Percentiles rank a stretch among this genome's conserved stretches.
Evolutionary conservation across 53 echinoderm and acorn worm species (phyloP).

Genomic region (Holothuria leucospilota): DNA sequence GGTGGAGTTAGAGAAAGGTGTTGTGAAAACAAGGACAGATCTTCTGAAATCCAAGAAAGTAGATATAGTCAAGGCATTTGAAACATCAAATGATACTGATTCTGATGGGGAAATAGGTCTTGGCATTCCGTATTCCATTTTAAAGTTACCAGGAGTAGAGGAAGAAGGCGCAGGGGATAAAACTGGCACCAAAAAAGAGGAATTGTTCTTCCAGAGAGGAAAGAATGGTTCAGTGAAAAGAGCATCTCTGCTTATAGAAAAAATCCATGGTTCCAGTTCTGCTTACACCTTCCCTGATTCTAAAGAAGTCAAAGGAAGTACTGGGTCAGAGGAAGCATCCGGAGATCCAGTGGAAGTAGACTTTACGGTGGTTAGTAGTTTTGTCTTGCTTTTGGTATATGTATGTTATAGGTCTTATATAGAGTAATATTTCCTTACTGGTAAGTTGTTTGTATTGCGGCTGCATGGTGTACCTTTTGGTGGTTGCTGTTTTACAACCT

Average conservation of each 20-base stretch:
- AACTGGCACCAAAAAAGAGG: constrained; percentile 7
- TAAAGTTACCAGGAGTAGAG: constrained; percentile 25
- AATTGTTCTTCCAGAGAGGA: constrained; percentile 13
- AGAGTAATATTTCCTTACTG: no score
- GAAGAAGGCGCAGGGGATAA: constrained; percentile 5
- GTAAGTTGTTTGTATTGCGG: no score
- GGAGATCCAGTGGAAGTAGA: constrained; percentile 17
- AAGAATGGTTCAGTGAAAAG: constrained; percentile 38
- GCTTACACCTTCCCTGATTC: constrained; percentile 21
- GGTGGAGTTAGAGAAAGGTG: constrained; percentile 2
- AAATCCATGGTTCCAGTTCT: constrained; percentile 18
- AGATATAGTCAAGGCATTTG: neutral
- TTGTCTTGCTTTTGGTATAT: neutral
- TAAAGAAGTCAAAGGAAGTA: constrained; percentile 23
- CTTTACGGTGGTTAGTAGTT: constrained; percentile 39
- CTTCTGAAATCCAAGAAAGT: constrained; percentile 27
- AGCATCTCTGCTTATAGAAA: constrained; percentile 35
- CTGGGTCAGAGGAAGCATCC: constrained; percentile 30
- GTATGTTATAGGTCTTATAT: no score
- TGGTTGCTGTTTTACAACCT: no score
- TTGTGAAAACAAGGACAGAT: constrained; percentile 8
- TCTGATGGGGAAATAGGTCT: constrained; percentile 46
- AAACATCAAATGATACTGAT: constrained; percentile 12
- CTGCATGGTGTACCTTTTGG: no score
- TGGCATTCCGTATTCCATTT: constrained; percentile 43